These are phyloP conservation scores for Ladona fulva DNA, from an alignment of 1,140 invertebrate genomes.

Conservation along the genomic window DNA sequence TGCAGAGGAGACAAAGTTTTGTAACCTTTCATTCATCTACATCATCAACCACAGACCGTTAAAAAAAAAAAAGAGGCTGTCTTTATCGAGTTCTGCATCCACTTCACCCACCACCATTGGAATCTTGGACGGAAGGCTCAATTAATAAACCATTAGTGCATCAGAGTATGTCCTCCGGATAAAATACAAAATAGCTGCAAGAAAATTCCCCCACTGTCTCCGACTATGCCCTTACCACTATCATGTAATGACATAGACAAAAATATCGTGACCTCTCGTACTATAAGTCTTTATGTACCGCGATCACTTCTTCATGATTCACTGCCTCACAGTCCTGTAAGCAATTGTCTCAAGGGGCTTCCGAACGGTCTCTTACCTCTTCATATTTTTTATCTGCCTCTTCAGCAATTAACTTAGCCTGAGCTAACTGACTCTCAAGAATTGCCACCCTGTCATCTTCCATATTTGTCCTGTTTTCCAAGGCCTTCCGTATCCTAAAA, in stretches of 20 bases:
- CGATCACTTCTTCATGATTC: too few relatives aligned
- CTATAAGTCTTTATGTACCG: too few relatives aligned
- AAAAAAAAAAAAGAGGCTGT: neutral
- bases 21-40: neutral
- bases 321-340: neutral
- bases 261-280: too few relatives aligned
- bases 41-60: neutral
- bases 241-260: too few relatives aligned
- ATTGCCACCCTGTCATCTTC: slow-evolving; percentile 93
- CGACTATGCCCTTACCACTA: too few relatives aligned
- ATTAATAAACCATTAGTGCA: neutral
- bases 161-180: neutral
- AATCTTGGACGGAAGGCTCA: neutral
- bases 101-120: neutral
- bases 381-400: slow-evolving; percentile 99
- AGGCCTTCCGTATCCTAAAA: slow-evolving; percentile 91
- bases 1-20: slow-evolving; percentile 35
- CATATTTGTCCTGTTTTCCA: slow-evolving; percentile 97
- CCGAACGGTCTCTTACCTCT: slow-evolving; percentile 58
- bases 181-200: neutral
- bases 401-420: slow-evolving; percentile 95
- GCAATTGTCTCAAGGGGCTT: neutral
- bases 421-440: slow-evolving; percentile 88
- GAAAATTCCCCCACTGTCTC: too few relatives aligned
- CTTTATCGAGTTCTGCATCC: neutral